Evolutionary conservation across 1,140 invertebrate genomes (phyloP), one percentile per base, ranked within the genome.

Genomic region (Theocolax elegans): DNA sequence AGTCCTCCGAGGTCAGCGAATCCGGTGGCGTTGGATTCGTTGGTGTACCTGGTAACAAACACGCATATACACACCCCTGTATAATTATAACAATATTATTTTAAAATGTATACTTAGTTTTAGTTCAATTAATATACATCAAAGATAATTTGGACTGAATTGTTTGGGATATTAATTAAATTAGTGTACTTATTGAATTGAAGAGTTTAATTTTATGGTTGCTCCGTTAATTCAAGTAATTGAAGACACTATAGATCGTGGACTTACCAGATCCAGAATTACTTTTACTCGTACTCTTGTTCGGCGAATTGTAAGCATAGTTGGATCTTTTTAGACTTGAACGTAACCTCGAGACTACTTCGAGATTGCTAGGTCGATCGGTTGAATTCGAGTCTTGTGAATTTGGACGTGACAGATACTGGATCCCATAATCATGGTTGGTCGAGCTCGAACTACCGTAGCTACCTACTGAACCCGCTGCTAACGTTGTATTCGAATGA

Each of bases 21-120:
- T 95, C 94, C 0, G 93, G 93, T 0, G 94, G 93, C 2, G 94
- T 95, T n/a, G 92, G 91, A 84, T 94, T 94, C 1, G 93, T 94
- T 27, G 93, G 93, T 0, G 93, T 94, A n/a, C 89, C 70, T 72
- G 38, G 0, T 6, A 15, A 62, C 2, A 1, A 38, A 44, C n/a
- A n/a, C n/a, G n/a, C n/a, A n/a, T n/a, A n/a, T n/a, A n/a, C n/a
- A n/a, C n/a, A n/a, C n/a, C n/a, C n/a, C n/a, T n/a, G n/a, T n/a
- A n/a, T n/a, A n/a, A n/a, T n/a, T n/a, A n/a, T n/a, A n/a, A n/a
- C n/a, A n/a, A n/a, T n/a, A n/a, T n/a, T n/a, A n/a, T n/a, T n/a
- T n/a, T n/a, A n/a, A n/a, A n/a, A n/a, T n/a, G n/a, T n/a, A n/a
- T n/a, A 15, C 12, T 42, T 56, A 2, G 8, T 38, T 35, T 56